These are phyloP conservation scores for Hylaea fasciaria DNA, from an alignment of 2,888 invertebrate species.

Conservation along the genomic window DNA sequence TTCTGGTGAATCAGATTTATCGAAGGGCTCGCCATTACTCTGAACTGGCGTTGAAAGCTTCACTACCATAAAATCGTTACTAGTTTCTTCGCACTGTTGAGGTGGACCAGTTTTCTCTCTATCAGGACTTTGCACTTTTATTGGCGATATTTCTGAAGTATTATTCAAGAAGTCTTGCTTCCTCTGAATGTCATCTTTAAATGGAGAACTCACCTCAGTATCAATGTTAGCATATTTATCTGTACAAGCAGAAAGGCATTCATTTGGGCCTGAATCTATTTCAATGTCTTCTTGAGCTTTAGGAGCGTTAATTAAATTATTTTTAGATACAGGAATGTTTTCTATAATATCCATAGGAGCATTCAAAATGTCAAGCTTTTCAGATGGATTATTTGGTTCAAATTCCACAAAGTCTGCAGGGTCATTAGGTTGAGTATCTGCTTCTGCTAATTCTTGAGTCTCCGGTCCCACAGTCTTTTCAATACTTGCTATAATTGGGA, in stretches of 20 bases:
- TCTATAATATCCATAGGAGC: constrained; percentile 5
- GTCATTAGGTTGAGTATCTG: constrained; percentile 67
- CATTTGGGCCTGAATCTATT: constrained; percentile 5
- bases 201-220: constrained; percentile 66
- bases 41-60: constrained; percentile 71
- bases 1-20: constrained; percentile 72
- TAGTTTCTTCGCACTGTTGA: constrained; percentile 57
- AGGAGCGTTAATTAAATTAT: background rate
- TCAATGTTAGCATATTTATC: constrained; percentile 43
- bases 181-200: constrained; percentile 67
- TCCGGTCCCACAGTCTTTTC: constrained; percentile 52
- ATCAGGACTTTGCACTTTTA: constrained; percentile 75
- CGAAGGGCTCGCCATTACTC: constrained; percentile 72
- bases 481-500: constrained; percentile 47
- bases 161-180: constrained; percentile 83
- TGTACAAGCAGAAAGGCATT: background rate
- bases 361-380: background rate
- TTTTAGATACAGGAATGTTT: background rate
- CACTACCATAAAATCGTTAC: constrained; percentile 70
- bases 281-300: constrained; percentile 6
- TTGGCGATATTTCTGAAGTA: constrained; percentile 86
- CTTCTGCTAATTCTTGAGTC: constrained; percentile 68
- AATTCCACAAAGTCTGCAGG: constrained; percentile 42
- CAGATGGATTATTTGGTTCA: constrained; percentile 13
- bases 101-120: constrained; percentile 62